Base-by-base conservation (phyloP, 2,888 invertebrate species). In the Anagyrus pseudococci region DNA sequence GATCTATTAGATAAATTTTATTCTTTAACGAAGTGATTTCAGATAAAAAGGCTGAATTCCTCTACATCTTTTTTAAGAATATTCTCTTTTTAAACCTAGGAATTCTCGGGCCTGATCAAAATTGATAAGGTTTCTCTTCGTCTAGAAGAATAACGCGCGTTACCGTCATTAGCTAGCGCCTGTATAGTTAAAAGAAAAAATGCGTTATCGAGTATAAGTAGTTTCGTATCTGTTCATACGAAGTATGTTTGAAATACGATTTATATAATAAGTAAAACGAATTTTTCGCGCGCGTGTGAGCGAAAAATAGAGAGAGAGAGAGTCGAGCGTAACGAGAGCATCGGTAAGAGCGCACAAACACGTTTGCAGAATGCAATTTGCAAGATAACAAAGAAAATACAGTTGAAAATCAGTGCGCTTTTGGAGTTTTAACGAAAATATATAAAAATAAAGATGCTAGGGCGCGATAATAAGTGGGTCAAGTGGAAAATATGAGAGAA, bases 171-270 rank as follows among this genome's bases (percentile, higher is more conserved):
- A 56, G 52, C 47, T 50, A 55, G 48, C 60, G 63, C 65, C 64
- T 70, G 71, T 71, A 72, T 71, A 71, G 70, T 64, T 60, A 62
- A 69, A 67, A 67, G 66, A 49, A 49, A 23, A 64, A 55, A 29
- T 19, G 48, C 48, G 41, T 58, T 54, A 43, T 46, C 46, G 37
- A 25, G 37, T 70, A 64, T 73, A 75, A 74, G 74, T 77, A 78
- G 76, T 75, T 74, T 76, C 74, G 69, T 74, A 75, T 73, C 71
- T 70, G 71, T 72, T 71, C 73, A 66, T 74, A 73, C 73, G 67
- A 71, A 72, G 68, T 73, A 72, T 69, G 65, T 63, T 37, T 55
- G 58, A 44, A 50, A 57, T 44, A 58, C 52, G 58, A 56, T 58
- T 58, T 61, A 19, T 61, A 56, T 58, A 47, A 37, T 37, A 37